phyloP scores from a whole-genome alignment of 2,113 vertebrate genomes.

The Otis tarda region DNA sequence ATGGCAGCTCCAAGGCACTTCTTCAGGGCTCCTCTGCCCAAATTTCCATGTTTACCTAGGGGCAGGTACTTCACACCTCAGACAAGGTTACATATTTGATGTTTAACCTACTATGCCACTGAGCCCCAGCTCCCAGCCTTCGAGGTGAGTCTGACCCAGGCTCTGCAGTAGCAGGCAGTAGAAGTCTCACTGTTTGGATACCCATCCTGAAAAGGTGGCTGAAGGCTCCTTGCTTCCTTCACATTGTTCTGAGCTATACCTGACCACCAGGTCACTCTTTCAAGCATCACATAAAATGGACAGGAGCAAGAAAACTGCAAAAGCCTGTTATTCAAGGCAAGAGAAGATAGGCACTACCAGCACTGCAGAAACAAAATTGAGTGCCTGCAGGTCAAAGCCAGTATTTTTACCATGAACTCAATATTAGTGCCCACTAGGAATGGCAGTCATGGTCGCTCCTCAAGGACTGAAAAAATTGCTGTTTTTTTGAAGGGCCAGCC shows the following conservation, averaged over 20 bases:
- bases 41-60: background rate
- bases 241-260: background rate
- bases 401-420: background rate
- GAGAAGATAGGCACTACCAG: background rate
- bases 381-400: background rate
- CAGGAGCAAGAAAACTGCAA: background rate
- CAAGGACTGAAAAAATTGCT: background rate
- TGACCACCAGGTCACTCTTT: background rate
- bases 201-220: background rate
- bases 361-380: accelerated
- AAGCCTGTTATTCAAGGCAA: background rate
- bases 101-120: background rate
- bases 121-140: background rate
- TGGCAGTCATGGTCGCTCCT: background rate
- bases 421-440: background rate
- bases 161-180: background rate
- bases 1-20: background rate
- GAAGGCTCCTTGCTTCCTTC: background rate
- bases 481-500: background rate
- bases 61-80: background rate
- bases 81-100: background rate
- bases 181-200: background rate
- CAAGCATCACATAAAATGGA: background rate
- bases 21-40: background rate
- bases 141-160: background rate